These are phyloP conservation scores for Pilophorus perplexus DNA, from an alignment of 2,888 invertebrate genomes.

Conservation along the genomic window DNA sequence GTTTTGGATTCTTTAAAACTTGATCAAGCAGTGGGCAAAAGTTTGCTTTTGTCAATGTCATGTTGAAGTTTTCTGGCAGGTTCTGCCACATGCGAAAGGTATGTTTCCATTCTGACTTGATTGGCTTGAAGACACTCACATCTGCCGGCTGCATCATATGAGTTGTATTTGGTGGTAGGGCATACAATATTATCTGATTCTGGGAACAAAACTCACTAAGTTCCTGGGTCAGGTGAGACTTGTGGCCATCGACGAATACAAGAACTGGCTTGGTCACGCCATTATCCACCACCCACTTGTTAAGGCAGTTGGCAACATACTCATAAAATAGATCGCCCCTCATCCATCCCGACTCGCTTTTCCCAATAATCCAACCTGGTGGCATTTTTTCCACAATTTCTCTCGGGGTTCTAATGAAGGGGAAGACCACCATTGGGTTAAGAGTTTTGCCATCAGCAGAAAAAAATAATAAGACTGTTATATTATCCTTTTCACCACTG, in stretches of 20 bases:
- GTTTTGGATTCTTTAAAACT: background rate
- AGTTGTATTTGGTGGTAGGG: slow-evolving; percentile 47
- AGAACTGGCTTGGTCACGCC: slow-evolving; percentile 51
- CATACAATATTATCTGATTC: slow-evolving; percentile 45
- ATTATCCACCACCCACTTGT: slow-evolving; percentile 51
- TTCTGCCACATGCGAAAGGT: background rate
- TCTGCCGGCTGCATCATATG: slow-evolving; percentile 47
- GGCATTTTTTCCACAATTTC: slow-evolving; percentile 46
- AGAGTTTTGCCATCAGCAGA: slow-evolving; percentile 49
- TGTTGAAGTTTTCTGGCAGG: background rate
- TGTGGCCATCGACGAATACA: slow-evolving; percentile 53
- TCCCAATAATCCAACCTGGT: slow-evolving; percentile 52
- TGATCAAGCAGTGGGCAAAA: background rate
- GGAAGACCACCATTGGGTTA: slow-evolving; percentile 45
- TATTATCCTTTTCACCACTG: slow-evolving; percentile 50
- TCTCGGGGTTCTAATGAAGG: slow-evolving; percentile 46
- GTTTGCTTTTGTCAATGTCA: background rate
- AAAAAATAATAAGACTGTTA: slow-evolving; percentile 48
- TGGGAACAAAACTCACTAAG: slow-evolving; percentile 41
- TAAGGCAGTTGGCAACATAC: slow-evolving; percentile 48
- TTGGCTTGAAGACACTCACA: slow-evolving; percentile 48
- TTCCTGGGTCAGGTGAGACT: slow-evolving; percentile 50
- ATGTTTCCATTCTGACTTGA: slow-evolving; percentile 1
- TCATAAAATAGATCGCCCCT: slow-evolving; percentile 51
- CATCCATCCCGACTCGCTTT: slow-evolving; percentile 54